These are phyloP conservation scores for Torymus auratus DNA, from an alignment of 2,888 invertebrate genomes.

Conservation along the genomic window DNA sequence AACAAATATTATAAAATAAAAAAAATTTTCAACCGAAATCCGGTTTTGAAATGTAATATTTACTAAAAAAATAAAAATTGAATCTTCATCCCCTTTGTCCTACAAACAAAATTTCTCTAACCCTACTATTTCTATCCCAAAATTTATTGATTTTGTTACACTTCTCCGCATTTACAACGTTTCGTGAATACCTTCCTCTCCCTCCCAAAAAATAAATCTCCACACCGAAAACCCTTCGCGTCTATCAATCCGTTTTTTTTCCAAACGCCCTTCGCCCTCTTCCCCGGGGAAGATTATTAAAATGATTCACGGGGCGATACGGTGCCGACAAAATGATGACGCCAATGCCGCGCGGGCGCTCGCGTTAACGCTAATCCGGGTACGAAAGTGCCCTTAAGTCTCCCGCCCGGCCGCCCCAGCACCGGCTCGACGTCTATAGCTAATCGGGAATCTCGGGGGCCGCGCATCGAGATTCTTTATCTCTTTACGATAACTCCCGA, in stretches of 20 bases:
- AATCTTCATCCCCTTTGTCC: too few species aligned
- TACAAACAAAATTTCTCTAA: too few species aligned
- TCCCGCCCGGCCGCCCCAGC: background rate
- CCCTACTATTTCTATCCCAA: too few species aligned
- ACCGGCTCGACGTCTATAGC: slow-evolving; percentile 17
- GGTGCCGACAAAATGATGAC: slow-evolving; percentile 21
- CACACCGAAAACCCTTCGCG: background rate
- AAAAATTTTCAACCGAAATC: too few species aligned
- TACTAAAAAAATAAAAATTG: too few species aligned
- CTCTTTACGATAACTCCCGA: too few species aligned
- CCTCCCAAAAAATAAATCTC: too few species aligned
- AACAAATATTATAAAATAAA: too few species aligned
- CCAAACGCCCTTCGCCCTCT: background rate
- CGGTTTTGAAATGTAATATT: too few species aligned
- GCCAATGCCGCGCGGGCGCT: background rate
- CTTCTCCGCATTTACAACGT: too few species aligned
- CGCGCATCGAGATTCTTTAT: background rate
- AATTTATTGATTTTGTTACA: too few species aligned
- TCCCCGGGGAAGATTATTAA: slow-evolving; percentile 29
- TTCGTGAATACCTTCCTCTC: too few species aligned
- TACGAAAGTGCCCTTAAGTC: slow-evolving; percentile 39
- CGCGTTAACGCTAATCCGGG: slow-evolving; percentile 14
- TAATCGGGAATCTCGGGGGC: slow-evolving; percentile 28
- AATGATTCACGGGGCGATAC: slow-evolving; percentile 45
- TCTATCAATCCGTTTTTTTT: background rate